Percentiles rank a stretch among this genome's conserved stretches.
Evolutionary conservation across 2,888 invertebrate species (phyloP).

Genomic region (Tipula confusa): DNA sequence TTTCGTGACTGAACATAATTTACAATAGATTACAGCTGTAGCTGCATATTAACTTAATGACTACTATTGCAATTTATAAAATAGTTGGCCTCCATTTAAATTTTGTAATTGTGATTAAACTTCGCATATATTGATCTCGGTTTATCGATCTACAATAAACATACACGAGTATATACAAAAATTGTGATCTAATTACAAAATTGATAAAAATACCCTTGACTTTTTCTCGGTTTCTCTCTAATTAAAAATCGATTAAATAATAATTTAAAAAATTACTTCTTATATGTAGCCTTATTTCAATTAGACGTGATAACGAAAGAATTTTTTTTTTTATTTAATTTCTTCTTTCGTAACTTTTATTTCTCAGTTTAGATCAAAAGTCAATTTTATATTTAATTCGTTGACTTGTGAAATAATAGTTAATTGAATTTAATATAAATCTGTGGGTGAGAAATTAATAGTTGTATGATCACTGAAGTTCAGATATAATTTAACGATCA

Average conservation of each 20-base stretch:
- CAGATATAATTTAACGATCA: not conserved
- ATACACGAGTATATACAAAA: not conserved
- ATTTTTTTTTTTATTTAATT: not conserved
- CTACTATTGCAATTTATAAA: no score
- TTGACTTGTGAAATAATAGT: not conserved
- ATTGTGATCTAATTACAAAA: not conserved
- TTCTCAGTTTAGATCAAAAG: not conserved
- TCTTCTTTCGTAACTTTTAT: not conserved
- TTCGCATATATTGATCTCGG: no score
- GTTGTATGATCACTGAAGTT: not conserved
- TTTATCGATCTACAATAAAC: no score
- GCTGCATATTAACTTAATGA: no score
- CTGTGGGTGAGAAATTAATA: not conserved
- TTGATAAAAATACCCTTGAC: not conserved
- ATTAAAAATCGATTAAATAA: not conserved
- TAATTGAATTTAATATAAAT: not conserved
- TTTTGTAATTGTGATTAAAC: no score
- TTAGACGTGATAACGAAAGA: not conserved
- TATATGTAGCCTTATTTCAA: not conserved
- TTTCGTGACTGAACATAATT: no score
- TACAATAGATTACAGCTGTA: no score
- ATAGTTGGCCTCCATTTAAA: no score
- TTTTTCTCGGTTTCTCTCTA: not conserved
- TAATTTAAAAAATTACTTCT: not conserved
- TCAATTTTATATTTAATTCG: not conserved